These are phyloP conservation scores for Dascyllus trimaculatus DNA, from an alignment of 2,113 vertebrate genomes.

Conservation along the genomic window DNA sequence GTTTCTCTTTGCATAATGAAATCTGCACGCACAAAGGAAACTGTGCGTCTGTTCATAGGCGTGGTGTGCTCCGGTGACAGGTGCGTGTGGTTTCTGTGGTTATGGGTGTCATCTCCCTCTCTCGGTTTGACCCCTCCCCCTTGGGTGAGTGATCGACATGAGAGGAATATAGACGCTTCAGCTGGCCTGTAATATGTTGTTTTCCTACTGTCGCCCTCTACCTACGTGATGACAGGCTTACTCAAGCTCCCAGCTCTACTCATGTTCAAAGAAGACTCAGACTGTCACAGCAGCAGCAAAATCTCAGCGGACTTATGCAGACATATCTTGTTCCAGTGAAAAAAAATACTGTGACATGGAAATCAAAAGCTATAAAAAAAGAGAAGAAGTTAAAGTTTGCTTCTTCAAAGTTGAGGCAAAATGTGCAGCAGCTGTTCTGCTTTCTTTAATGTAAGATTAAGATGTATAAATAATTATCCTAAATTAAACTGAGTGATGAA, in stretches of 20 bases:
- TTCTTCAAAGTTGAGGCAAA: slow-evolving; percentile 11
- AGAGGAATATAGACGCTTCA: not conserved
- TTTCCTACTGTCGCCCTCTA: slow-evolving; percentile 12
- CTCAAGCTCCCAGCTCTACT: slow-evolving; percentile 29
- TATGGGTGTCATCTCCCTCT: slow-evolving; percentile 26
- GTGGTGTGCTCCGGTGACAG: slow-evolving; percentile 43
- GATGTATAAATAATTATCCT: slow-evolving; percentile 20
- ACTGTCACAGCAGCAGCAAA: slow-evolving; percentile 30
- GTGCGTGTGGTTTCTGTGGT: slow-evolving; percentile 62
- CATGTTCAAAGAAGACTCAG: slow-evolving; percentile 26
- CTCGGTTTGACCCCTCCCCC: slow-evolving; percentile 18
- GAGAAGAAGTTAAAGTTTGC: not conserved
- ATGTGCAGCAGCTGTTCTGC: not conserved
- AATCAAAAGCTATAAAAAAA: not conserved
- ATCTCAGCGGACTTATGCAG: slow-evolving; percentile 26
- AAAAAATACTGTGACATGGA: slow-evolving; percentile 2
- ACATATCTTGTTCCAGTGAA: not conserved
- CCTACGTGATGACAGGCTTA: slow-evolving; percentile 14
- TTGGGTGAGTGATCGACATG: not conserved
- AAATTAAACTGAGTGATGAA: not conserved
- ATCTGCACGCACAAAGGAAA: slow-evolving; percentile 57
- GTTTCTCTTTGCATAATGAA: slow-evolving; percentile 45
- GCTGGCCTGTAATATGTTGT: not conserved
- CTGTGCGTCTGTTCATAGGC: slow-evolving; percentile 36
- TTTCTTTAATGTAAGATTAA: slow-evolving; percentile 1